Percentiles rank a stretch among this genome's conserved stretches.
Conservation (phyloP, 2,797 vertebrate species). For the Petrocephalus sullivani region DNA sequence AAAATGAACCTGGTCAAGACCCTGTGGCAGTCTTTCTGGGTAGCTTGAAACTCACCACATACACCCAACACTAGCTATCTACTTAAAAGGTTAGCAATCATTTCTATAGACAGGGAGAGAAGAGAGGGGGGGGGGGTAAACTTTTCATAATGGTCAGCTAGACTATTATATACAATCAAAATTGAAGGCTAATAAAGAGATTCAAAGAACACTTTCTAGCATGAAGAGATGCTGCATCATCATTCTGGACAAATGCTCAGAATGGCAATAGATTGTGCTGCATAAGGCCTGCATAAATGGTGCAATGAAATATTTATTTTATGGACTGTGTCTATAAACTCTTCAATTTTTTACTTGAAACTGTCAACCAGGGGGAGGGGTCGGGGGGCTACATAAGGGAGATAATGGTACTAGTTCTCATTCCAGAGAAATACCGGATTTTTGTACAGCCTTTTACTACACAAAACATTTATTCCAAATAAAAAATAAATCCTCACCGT, state of each 20-base stretch:
- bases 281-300: not conserved
- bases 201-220: not conserved
- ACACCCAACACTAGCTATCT: not conserved
- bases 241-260: not conserved
- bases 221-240: not conserved
- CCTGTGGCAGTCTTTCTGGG: not conserved
- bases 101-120: not conserved
- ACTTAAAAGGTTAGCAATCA: not conserved
- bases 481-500: not conserved
- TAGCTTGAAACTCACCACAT: not conserved
- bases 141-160: not conserved
- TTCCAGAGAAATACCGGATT: not conserved
- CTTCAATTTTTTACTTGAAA: not conserved
- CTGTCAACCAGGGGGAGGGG: not conserved
- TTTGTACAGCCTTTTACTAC: not conserved
- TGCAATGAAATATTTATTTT: not conserved
- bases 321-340: not conserved
- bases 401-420: no score
- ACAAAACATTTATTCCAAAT: not conserved
- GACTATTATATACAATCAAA: not conserved
- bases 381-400: no score
- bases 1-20: not conserved
- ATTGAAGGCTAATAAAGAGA: not conserved
- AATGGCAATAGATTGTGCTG: not conserved
- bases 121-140: no score